These are phyloP conservation scores for Hemaris fuciformis DNA, from an alignment of 2,888 invertebrate genomes.

Conservation along the genomic window DNA sequence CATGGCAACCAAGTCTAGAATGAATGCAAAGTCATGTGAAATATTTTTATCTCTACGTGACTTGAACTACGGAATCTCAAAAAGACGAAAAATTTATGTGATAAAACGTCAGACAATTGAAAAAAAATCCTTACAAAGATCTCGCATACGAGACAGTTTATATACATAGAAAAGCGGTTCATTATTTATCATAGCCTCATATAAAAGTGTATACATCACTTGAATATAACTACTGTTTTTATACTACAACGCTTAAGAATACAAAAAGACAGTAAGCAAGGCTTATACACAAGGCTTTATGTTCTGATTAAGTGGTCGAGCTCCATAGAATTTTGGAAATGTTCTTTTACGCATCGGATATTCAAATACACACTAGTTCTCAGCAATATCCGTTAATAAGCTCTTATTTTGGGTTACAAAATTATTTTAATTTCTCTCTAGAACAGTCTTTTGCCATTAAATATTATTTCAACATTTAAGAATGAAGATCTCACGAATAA, in stretches of 20 bases:
- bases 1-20: no score
- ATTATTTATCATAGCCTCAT: no score
- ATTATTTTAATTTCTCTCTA: background rate
- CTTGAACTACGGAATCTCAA: no score
- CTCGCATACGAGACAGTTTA: no score
- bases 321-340: background rate
- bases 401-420: background rate
- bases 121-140: no score
- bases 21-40: no score
- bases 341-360: background rate
- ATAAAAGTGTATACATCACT: background rate
- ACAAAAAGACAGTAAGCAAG: background rate
- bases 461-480: background rate
- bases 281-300: background rate
- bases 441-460: background rate
- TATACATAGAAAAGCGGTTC: no score
- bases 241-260: background rate
- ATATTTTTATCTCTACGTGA: no score
- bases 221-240: background rate
- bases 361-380: background rate
- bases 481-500: no score
- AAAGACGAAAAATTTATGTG: no score
- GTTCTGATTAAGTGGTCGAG: background rate
- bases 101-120: no score
- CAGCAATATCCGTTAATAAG: background rate